Evolutionary conservation across 2,888 invertebrate genomes (phyloP).

Genomic region (Galeopsomyia nigrocyanea): DNA sequence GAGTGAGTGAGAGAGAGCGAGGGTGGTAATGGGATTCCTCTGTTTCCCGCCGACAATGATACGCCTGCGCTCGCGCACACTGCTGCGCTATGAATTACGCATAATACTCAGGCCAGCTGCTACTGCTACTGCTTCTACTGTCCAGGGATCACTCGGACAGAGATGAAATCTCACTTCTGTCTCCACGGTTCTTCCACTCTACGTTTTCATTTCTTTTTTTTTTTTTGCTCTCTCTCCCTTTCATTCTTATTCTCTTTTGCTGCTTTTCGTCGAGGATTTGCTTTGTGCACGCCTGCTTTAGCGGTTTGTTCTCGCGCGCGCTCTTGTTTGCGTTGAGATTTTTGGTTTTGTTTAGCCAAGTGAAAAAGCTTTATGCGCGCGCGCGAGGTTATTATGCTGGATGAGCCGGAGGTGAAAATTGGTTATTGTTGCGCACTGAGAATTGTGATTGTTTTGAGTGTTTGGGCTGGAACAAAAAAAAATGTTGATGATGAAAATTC

Average conservation of each 20-base stretch:
- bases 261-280: not conserved
- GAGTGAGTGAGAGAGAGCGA: not conserved
- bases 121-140: not conserved
- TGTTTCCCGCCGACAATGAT: constrained; percentile 66
- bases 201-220: not conserved
- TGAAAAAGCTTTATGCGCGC: constrained; percentile 7
- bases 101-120: constrained; percentile 50
- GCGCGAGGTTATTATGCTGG: constrained; percentile 21
- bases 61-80: constrained; percentile 56
- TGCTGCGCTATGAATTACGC: constrained; percentile 65
- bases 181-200: too few relatives aligned
- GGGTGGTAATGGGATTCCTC: constrained; percentile 66
- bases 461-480: too few relatives aligned
- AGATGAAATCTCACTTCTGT: not conserved
- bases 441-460: too few relatives aligned
- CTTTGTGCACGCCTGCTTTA: not conserved
- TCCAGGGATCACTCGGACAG: constrained; percentile 22
- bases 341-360: not conserved
- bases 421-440: too few relatives aligned
- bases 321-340: not conserved
- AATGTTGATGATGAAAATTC: too few relatives aligned
- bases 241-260: not conserved
- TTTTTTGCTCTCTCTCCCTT: not conserved
- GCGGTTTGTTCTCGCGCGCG: constrained; percentile 11
- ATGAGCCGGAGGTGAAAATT: constrained; percentile 5